Base-by-base conservation (phyloP, 2,888 invertebrate species). In the Cheilosia vernalis region DNA sequence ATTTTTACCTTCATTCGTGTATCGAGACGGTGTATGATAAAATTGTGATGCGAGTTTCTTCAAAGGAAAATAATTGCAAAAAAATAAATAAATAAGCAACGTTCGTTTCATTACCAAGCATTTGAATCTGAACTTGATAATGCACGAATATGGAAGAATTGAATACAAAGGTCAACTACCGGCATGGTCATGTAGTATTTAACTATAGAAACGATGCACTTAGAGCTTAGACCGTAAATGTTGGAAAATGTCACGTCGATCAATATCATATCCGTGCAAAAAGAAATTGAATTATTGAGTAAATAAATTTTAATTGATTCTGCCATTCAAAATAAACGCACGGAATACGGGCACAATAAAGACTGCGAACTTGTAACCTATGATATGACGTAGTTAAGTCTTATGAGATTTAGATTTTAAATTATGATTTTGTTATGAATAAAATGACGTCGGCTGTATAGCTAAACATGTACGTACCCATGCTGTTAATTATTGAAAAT, bases 1-100 rank as follows among this genome's bases (percentile, higher is more conserved):
- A 67, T 70, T 81, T 81, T 51, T 70, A 53, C 40, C 61, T 61
- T 30, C 15, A 49, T 53, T 73, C 53, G 6, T 10, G 70, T 70
- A 37, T 37, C 37, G 37, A 13, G 1, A 13, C 37, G 37, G 10
- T 37, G 37, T 37, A 13, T 10, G 4, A 37, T 37, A 13, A 15
- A 4, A 10, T n/a, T 33, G 21, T 3, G 24, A 47, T 17, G n/a
- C 17, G 2, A 19, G 3, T 47, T 47, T 10, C 17, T 17, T 47
- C 19, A 47, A 9, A 19, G 17, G 2, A 17, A 44, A 7, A 27
- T 2, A 7, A 27, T 2, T 17, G 7, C 7, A 17, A 9, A 5
- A 1, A 44, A 15, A n/a, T 9, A 2, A 5, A 47, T 2, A 47
- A 47, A 47, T 44, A 15, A 49, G 37, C 40, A 19, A 49, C n/a